Evolutionary conservation across 2,888 invertebrate species (phyloP), one percentile per base, ranked within the genome.

Genomic region (Hemithea aestivaria): DNA sequence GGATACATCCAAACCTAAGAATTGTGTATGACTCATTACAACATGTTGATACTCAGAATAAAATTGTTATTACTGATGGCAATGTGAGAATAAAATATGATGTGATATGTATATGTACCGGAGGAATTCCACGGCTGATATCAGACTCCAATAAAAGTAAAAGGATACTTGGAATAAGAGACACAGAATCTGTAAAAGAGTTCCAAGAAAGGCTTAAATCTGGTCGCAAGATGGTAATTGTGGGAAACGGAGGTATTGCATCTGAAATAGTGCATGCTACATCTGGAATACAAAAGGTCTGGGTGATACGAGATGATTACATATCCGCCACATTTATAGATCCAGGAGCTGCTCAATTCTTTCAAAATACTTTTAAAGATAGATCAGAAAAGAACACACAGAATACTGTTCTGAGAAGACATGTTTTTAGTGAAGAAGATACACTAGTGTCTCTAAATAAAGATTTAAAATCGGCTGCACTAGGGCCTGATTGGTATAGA

Each of bases 191-290:
- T 6, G 96, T 98, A 0, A 84, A 90, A 57, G 90, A 91, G 42
- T 93, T 98, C 62, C 91, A 95, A 57, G 73, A 90, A 16, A 91
- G 90, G 65, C 76, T 99, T 6, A 77, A 83, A 37, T 75, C 81
- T 37, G 91, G 96, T 0, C 90, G 90, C 27, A 91, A 90, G 73
- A 90, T 99, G 61, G 76, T 95, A 0, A 89, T 99, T 27, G 91
- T 99, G 31, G 99, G 99, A 6, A 99, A 99, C 89, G 99, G 99
- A 20, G 99, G 99, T 7, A 99, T 99, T 64, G 99, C 99, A 25
- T 98, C 97, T 24, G 99, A 99, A 88, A 87, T 99, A 53, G 94
- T 96, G 35, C 93, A 96, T 73, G 97, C 97, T 68, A 90, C 98
- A 8, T 89, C 90, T 66, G 92, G 93, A 9, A 90, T 96, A 31